Evolutionary conservation across 37 sponge, comb jelly and placozoan species (phyloP).

Genomic region (Ephydatia muelleri): DNA sequence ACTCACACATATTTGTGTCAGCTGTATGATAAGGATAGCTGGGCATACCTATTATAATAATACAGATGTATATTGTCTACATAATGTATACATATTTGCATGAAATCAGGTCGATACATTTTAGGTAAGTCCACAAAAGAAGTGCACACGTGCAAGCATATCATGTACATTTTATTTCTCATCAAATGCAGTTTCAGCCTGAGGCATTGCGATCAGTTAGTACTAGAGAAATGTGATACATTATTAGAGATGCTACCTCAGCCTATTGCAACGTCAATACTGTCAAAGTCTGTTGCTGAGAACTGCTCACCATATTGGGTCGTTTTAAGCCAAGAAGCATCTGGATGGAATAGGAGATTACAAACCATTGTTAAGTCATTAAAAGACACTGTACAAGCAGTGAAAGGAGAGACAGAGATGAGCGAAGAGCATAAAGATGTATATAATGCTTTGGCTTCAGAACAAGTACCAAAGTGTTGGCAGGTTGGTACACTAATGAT

Average conservation of each 20-base stretch:
- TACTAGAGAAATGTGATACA: background rate
- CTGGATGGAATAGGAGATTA: conserved; percentile 5
- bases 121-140: too few species aligned
- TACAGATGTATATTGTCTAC: too few species aligned
- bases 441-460: conserved; percentile 10
- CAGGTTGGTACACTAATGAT: conserved; percentile 7
- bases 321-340: conserved; percentile 6
- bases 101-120: too few species aligned
- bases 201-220: background rate
- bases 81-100: too few species aligned
- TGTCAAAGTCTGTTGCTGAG: background rate
- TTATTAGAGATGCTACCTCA: background rate
- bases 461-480: conserved; percentile 16
- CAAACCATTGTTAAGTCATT: background rate
- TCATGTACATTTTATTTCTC: background rate
- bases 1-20: background rate
- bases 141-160: too few species aligned
- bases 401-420: background rate
- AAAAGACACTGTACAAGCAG: background rate
- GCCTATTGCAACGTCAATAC: background rate
- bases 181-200: background rate
- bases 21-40: too few species aligned
- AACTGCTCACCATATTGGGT: conserved; percentile 27
- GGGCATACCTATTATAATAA: too few species aligned
- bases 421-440: background rate